These are phyloP conservation scores for Platyscapa corneri DNA, from an alignment of 1,140 invertebrate species.

Conservation along the genomic window DNA sequence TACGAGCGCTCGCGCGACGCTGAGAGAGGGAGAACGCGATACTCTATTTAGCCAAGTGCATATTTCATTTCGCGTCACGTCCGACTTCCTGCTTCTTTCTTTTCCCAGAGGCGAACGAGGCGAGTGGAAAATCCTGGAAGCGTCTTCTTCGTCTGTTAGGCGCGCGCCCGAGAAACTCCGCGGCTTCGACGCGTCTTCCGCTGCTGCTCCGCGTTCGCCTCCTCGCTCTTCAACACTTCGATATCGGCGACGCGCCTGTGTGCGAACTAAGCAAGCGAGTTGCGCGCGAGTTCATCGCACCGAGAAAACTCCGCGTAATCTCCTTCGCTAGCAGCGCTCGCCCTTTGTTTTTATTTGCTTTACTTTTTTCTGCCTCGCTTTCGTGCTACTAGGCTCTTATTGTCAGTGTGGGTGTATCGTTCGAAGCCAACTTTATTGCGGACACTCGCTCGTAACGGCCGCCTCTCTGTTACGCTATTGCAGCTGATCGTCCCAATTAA, in stretches of 20 bases:
- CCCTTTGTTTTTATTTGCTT: conserved; percentile 16
- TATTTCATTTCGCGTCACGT: too few relatives aligned
- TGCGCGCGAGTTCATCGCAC: conserved; percentile 46
- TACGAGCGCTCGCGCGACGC: too few relatives aligned
- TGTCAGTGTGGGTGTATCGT: conserved; percentile 15
- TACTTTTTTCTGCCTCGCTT: not conserved
- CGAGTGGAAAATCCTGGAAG: too few relatives aligned
- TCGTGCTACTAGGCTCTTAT: not conserved
- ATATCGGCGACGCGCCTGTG: not conserved
- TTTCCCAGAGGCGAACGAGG: too few relatives aligned
- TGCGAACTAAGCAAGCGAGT: not conserved
- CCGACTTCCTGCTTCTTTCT: too few relatives aligned
- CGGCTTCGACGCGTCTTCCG: not conserved
- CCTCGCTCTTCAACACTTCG: not conserved
- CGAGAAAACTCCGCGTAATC: conserved; percentile 25
- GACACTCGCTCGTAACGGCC: conserved; percentile 28
- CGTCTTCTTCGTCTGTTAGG: not conserved
- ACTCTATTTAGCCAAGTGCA: too few relatives aligned
- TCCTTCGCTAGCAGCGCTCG: not conserved
- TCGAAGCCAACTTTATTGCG: conserved; percentile 52
- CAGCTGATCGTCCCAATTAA: not conserved
- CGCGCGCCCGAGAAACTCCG: too few relatives aligned
- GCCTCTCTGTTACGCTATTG: not conserved
- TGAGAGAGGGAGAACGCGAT: too few relatives aligned
- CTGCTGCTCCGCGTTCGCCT: not conserved